Conservation (phyloP, 2,888 invertebrate genomes). For the Busseola fusca region DNA sequence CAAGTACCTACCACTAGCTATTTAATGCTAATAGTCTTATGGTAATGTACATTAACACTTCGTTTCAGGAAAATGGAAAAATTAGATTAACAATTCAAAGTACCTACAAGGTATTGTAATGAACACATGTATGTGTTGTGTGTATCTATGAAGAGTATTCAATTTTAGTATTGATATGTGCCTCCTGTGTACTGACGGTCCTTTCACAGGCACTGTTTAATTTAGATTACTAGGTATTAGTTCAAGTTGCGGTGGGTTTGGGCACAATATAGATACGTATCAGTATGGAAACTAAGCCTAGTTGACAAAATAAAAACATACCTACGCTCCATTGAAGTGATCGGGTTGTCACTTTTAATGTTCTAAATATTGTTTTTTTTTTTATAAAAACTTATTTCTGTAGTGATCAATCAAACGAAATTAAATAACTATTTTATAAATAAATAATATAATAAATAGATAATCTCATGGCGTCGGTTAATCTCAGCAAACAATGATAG, state of each 20-base stretch:
- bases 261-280: no score
- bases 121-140: constrained; percentile 17
- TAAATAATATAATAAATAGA: no score
- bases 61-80: constrained; percentile 39
- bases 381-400: no score
- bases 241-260: constrained; percentile 55
- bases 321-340: no score
- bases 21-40: constrained; percentile 58
- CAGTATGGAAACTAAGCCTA: no score
- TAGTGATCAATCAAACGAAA: no score
- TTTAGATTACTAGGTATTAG: constrained; percentile 68
- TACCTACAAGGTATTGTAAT: constrained; percentile 26
- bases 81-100: constrained; percentile 36
- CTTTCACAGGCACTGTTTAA: constrained; percentile 55
- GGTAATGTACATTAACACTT: constrained; percentile 47
- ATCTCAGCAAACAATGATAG: no score
- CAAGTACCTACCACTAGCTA: constrained; percentile 31
- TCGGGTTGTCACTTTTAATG: no score
- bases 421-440: no score
- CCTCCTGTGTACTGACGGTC: constrained; percentile 19
- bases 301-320: no score
- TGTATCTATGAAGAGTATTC: not conserved
- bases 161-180: not conserved
- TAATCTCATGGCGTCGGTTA: no score
- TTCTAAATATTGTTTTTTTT: no score